phyloP scores from a whole-genome alignment of 2,113 vertebrate species.

The Recurvirostra avosetta region DNA sequence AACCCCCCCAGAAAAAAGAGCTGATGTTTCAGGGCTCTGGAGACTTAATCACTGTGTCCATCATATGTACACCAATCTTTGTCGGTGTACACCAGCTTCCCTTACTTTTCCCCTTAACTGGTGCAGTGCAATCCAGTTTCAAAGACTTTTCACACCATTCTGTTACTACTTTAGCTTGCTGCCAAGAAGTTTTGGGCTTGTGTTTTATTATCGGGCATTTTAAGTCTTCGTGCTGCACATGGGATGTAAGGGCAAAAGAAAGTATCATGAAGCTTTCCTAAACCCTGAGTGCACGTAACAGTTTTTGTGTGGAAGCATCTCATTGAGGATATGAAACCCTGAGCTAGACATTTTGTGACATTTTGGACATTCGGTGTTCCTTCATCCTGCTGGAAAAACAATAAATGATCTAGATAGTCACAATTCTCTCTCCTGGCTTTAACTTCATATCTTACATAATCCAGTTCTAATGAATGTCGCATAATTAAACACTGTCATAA shows the following conservation, averaged over 20 bases:
- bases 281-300: not conserved
- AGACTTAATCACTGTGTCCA: not conserved
- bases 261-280: not conserved
- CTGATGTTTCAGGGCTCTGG: not conserved
- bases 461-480: not conserved
- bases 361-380: not conserved
- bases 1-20: fast-evolving
- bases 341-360: not conserved
- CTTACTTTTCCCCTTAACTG: not conserved
- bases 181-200: not conserved
- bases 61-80: not conserved
- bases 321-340: not conserved
- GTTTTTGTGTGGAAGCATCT: not conserved
- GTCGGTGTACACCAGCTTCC: not conserved
- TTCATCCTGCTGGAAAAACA: not conserved
- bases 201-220: not conserved
- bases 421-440: not conserved
- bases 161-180: not conserved
- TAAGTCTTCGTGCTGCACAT: not conserved
- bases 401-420: not conserved
- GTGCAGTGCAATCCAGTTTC: not conserved
- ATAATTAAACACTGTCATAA: not conserved
- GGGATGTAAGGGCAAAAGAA: not conserved
- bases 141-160: not conserved
- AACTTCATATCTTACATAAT: not conserved